Percentiles rank a stretch among this genome's conserved stretches.
These are phyloP conservation scores for Holotrichia oblita DNA, from an alignment of 1,140 invertebrate species.

Conservation along the genomic window DNA sequence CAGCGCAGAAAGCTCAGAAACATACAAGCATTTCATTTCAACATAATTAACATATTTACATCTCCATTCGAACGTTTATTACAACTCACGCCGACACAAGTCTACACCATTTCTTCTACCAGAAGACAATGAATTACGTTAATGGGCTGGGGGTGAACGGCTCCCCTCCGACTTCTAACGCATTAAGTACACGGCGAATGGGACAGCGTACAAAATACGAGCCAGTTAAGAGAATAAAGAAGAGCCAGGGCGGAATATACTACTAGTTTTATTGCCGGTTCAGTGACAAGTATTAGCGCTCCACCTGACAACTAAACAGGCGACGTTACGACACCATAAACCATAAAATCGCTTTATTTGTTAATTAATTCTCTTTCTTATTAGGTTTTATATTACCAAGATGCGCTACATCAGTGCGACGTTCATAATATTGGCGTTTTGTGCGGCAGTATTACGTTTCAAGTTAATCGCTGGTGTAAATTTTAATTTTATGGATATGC, in stretches of 20 bases:
- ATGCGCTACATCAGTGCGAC: neutral
- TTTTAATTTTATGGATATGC: neutral
- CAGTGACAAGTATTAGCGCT: conserved; percentile 58
- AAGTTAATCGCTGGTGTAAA: conserved; percentile 3
- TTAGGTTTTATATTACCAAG: conserved; percentile 45
- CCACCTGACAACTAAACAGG: conserved; percentile 54
- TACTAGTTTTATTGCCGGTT: conserved; percentile 55
- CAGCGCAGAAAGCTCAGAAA: neutral
- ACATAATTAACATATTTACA: conserved; percentile 44
- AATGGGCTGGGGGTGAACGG: conserved; percentile 57
- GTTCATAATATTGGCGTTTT: conserved; percentile 7
- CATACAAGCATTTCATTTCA: conserved; percentile 14
- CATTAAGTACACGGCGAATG: conserved; percentile 58
- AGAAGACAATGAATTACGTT: conserved; percentile 60
- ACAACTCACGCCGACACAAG: conserved; percentile 37
- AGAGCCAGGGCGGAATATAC: conserved; percentile 54
- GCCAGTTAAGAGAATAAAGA: conserved; percentile 60
- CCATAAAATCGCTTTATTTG: conserved; percentile 58
- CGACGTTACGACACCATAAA: conserved; percentile 49
- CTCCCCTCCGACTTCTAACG: conserved; percentile 53
- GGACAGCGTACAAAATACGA: conserved; percentile 57
- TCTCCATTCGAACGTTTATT: conserved; percentile 43
- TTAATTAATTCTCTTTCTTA: conserved; percentile 59
- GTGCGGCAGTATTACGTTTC: conserved; percentile 35
- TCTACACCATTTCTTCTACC: conserved; percentile 50